Conservation (phyloP, 2,888 invertebrate genomes). For the Drosophila bunnanda region DNA sequence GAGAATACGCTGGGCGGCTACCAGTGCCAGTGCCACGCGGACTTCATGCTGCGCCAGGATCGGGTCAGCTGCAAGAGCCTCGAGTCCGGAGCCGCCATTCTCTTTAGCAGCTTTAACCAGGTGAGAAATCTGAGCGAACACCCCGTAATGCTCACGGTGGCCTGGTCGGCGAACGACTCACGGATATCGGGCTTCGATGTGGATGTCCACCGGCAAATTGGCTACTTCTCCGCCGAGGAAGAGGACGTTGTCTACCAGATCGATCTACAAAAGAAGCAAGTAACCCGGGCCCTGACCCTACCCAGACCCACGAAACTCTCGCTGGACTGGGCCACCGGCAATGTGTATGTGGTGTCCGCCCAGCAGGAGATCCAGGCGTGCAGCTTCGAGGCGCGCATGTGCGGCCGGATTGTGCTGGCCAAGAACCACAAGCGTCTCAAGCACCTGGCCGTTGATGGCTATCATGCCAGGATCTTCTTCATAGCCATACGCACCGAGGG, state of each 20-base stretch:
- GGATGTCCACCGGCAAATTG: conserved; percentile 82
- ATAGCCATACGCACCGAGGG: conserved; percentile 85
- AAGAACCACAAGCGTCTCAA: conserved; percentile 83
- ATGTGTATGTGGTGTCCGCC: conserved; percentile 88
- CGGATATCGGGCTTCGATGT: conserved; percentile 86
- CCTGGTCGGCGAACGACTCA: conserved; percentile 85
- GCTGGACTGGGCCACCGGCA: conserved; percentile 88
- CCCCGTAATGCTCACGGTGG: conserved; percentile 78
- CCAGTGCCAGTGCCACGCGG: conserved; percentile 82
- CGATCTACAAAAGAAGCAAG: conserved; percentile 75
- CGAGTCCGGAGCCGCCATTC: conserved; percentile 86
- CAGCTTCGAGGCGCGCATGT: conserved; percentile 85
- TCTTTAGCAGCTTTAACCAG: conserved; percentile 86
- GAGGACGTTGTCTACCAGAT: conserved; percentile 84
- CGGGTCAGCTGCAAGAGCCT: conserved; percentile 89
- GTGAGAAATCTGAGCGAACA: conserved; percentile 86
- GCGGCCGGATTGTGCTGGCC: conserved; percentile 86
- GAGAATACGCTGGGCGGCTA: conserved; percentile 82
- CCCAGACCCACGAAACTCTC: conserved; percentile 86
- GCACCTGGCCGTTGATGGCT: conserved; percentile 88
- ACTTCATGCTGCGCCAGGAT: conserved; percentile 86
- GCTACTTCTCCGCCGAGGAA: conserved; percentile 86
- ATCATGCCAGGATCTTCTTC: conserved; percentile 87
- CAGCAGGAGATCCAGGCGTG: conserved; percentile 86
- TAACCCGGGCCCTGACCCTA: conserved; percentile 83